A percentile compares a stretch with the other conserved stretches of the same genome.
phyloP scores from a whole-genome alignment of 1,140 invertebrate genomes.

The Heterodera schachtii region DNA sequence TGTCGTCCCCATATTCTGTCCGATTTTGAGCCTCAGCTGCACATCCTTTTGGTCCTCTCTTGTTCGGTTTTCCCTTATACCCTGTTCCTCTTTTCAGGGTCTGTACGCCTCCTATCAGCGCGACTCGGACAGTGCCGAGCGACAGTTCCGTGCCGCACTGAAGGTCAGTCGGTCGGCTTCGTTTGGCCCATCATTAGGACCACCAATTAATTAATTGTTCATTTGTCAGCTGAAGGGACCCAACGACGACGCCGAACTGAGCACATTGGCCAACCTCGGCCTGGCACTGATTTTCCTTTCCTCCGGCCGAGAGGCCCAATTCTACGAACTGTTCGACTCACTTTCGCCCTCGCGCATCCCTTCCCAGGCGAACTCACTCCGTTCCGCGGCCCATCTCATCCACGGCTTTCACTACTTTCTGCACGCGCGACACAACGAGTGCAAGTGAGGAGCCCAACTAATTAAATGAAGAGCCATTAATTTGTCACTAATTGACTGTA shows the following conservation, averaged over 20 bases:
- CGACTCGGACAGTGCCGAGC: slow-evolving; percentile 35
- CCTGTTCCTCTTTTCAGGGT: slow-evolving; percentile 35
- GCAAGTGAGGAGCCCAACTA: slow-evolving; percentile 34
- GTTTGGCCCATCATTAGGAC: not conserved
- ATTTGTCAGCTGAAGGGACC: slow-evolving; percentile 15
- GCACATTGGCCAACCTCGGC: slow-evolving; percentile 36
- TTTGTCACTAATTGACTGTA: not conserved
- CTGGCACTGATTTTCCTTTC: slow-evolving; percentile 39
- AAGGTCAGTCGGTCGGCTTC: slow-evolving; percentile 22
- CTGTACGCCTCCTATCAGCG: slow-evolving; percentile 45
- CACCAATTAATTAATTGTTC: no score
- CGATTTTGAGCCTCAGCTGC: slow-evolving; percentile 48
- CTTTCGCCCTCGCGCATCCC: slow-evolving; percentile 34
- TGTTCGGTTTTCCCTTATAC: not conserved
- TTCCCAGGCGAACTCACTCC: slow-evolving; percentile 33
- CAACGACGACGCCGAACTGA: slow-evolving; percentile 36
- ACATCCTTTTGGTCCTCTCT: slow-evolving; percentile 40
- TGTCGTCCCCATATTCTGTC: slow-evolving; percentile 16
- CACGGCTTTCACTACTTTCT: slow-evolving; percentile 43
- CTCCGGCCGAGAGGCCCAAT: slow-evolving; percentile 33
- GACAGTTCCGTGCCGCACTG: slow-evolving; percentile 36
- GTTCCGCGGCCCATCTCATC: slow-evolving; percentile 38
- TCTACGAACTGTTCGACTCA: slow-evolving; percentile 42
- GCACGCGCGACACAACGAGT: slow-evolving; percentile 37
- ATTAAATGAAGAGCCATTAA: slow-evolving; percentile 6